Conservation (phyloP, 2,113 vertebrate genomes). For the Leucoraja erinaceus region DNA sequence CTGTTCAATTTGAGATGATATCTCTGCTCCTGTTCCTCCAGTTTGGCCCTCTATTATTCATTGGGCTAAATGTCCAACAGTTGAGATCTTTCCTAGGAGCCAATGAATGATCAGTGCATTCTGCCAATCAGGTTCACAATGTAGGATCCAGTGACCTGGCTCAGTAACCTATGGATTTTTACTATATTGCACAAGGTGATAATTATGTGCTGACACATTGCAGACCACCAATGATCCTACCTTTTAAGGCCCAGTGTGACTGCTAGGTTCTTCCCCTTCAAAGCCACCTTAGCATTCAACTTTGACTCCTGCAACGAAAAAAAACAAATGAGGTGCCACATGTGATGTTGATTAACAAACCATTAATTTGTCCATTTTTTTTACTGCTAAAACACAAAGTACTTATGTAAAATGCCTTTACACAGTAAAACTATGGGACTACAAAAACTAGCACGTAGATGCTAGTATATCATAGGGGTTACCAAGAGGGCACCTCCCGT, state of each 20-base stretch:
- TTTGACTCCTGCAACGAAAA: constrained; percentile 64
- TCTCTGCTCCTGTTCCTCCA: neutral
- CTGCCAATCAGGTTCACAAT: neutral
- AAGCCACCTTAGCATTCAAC: constrained; percentile 74
- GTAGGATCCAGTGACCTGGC: neutral
- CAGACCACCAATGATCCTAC: constrained; percentile 49
- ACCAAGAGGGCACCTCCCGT: no score
- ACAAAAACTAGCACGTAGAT: no score
- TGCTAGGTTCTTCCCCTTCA: constrained; percentile 71
- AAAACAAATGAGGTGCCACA: neutral
- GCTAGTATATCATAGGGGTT: no score
- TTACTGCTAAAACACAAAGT: no score
- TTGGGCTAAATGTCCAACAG: neutral
- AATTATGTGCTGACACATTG: neutral
- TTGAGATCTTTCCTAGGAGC: neutral
- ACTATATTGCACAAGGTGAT: neutral
- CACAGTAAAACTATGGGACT: no score
- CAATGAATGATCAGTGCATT: neutral
- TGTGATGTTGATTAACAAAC: neutral
- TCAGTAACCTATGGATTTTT: neutral
- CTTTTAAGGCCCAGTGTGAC: constrained; percentile 76
- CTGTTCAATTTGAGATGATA: neutral
- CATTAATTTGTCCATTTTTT: neutral
- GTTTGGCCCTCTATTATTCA: neutral
- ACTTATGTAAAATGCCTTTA: no score